These are phyloP conservation scores for Mobula hypostoma DNA, from an alignment of 2,113 vertebrate genomes.

Conservation along the genomic window DNA sequence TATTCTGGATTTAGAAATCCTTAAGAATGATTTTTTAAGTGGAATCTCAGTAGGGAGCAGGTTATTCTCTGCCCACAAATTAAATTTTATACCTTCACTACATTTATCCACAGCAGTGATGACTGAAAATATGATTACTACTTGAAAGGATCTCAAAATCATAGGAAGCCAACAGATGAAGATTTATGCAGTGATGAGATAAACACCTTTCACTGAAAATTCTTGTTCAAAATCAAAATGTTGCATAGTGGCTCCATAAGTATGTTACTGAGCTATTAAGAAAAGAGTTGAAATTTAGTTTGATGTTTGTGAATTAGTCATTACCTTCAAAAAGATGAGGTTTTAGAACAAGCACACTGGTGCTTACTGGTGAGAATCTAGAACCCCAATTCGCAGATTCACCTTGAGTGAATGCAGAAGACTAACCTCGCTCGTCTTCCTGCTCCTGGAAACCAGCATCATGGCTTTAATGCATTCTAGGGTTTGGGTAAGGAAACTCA, in stretches of 20 bases:
- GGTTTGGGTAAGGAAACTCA: too few species aligned
- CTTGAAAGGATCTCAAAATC: neutral
- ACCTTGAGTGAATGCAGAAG: too few species aligned
- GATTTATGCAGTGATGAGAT: neutral
- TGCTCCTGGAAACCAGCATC: too few species aligned
- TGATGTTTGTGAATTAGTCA: neutral
- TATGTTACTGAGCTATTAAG: neutral
- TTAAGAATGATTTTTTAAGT: neutral
- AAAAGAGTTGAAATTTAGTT: neutral
- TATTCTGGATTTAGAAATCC: neutral
- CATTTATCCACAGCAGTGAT: neutral
- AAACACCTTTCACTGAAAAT: neutral
- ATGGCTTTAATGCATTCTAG: too few species aligned
- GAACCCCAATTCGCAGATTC: neutral
- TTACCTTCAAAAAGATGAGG: neutral
- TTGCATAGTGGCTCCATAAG: neutral
- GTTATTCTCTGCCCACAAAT: neutral
- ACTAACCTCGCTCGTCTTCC: too few species aligned
- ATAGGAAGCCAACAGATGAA: conserved; percentile 6
- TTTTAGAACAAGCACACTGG: neutral
- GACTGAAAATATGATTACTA: neutral
- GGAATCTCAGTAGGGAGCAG: neutral
- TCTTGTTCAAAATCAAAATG: neutral
- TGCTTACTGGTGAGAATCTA: neutral
- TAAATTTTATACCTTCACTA: neutral